Conservation (phyloP, 2,888 invertebrate species). For the Ptychoptera contaminata region DNA sequence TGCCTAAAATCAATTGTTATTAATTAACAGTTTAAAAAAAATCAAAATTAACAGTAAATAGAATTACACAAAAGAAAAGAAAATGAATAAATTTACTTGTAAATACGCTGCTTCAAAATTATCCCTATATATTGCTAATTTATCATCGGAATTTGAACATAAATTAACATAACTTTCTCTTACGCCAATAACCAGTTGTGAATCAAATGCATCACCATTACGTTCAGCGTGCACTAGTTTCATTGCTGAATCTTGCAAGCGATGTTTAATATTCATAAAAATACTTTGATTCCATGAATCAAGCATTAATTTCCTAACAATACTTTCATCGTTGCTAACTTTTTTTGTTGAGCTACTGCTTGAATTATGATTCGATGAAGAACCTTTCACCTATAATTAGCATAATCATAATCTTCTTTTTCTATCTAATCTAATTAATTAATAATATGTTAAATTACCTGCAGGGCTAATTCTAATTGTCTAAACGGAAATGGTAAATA, state of each 20-base stretch:
- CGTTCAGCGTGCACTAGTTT: slow-evolving; percentile 92
- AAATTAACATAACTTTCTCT: slow-evolving; percentile 96
- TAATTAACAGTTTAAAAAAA: background rate
- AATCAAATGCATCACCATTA: slow-evolving; percentile 95
- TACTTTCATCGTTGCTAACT: slow-evolving; percentile 65
- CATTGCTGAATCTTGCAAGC: slow-evolving; percentile 92
- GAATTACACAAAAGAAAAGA: background rate
- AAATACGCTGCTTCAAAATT: slow-evolving; percentile 90
- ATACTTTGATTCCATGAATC: slow-evolving; percentile 98
- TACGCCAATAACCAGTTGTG: slow-evolving; percentile 93
- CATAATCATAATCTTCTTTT: background rate
- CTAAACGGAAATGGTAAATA: slow-evolving; percentile 93
- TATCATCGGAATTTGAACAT: slow-evolving; percentile 84
- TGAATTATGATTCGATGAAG: slow-evolving; percentile 26
- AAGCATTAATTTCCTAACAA: slow-evolving; percentile 89
- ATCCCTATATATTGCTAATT: slow-evolving; percentile 87
- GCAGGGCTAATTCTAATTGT: slow-evolving; percentile 75
- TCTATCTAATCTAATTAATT: slow-evolving; percentile 10
- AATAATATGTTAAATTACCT: slow-evolving; percentile 31
- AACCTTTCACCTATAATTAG: slow-evolving; percentile 9
- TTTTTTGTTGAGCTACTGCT: slow-evolving; percentile 35
- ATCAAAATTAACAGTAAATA: background rate
- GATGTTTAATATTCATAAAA: slow-evolving; percentile 86
- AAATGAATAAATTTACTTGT: slow-evolving; percentile 22
- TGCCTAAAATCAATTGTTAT: slow-evolving; percentile 33